Base-by-base conservation (phyloP, 1,140 invertebrate species). In the Leptoteleia sp. region DNA sequence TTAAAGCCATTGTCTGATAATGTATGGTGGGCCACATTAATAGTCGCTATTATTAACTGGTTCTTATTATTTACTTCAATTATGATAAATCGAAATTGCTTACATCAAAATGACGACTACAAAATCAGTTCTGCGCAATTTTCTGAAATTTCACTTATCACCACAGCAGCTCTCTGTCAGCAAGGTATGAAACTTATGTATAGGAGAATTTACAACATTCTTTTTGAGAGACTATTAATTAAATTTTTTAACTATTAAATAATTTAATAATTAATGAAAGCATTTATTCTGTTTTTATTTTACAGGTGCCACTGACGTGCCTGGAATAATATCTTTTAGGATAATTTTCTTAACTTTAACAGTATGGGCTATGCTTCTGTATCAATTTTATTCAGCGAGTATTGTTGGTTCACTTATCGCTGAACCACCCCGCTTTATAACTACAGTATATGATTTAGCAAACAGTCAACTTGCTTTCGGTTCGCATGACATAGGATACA, bases 341-440 rank as follows among this genome's bases (percentile, higher is more conserved):
- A 89, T 93, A 7, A 85, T 93, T 13, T 91, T 92, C 1, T 89
- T 93, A 8, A 91, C 91, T 0, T 90, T 92, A 3, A 91, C 94
- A 50, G 45, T 93, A 0, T 93, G 93, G 86, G 90, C 91, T 0
- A 84, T 93, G 55, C 85, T 92, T n/a, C 81, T 94, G 7, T 93
- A 92, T 84, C 93, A 94, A 79, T 94, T 93, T 78, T 95, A 95
- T 82, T 94, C 93, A n/a, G 94, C 93, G 0, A 93, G 91, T 70
- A 93, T 95, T 57, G 93, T 95, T 0, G 93, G 93, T 1, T 92
- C 92, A 1, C 82, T 95, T 4, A 84, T 95, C 19, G 91, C 92
- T 65, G 91, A 92, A 40, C 91, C 93, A 31, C 91, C 91, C 0
- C 91, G 90, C 29, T 92, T 90, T 1, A 93, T 95, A 2, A 91